phyloP scores from a whole-genome alignment of 2,113 vertebrate genomes.

The Sebastes schlegelii region DNA sequence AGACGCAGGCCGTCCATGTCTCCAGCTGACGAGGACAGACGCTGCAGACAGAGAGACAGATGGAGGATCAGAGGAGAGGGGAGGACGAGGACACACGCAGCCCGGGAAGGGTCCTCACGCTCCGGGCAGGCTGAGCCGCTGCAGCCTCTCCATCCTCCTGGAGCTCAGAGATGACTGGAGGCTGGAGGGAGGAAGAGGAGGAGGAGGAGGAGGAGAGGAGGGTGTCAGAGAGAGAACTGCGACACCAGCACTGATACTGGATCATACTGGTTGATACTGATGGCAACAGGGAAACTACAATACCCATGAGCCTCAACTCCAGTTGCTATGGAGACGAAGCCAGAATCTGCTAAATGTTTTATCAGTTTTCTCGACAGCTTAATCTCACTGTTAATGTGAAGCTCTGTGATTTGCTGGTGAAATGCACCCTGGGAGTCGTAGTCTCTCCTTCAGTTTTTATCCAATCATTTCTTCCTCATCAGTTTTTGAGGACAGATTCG shows the following conservation, averaged over 20 bases:
- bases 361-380: not conserved
- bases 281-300: not conserved
- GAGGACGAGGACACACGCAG: not conserved
- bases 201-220: not conserved
- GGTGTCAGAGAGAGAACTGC: constrained; percentile 18
- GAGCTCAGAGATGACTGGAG: constrained; percentile 35
- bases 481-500: no score
- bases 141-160: constrained; percentile 67
- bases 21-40: not conserved
- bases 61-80: not conserved
- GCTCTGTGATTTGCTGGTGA: not conserved
- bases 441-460: not conserved
- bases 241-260: constrained; percentile 1
- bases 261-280: constrained; percentile 1
- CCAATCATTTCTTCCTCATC: no score
- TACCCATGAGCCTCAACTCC: constrained; percentile 17
- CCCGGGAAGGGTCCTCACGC: constrained; percentile 53
- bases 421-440: constrained; percentile 1
- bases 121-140: constrained; percentile 32
- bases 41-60: constrained; percentile 30
- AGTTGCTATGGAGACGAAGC: constrained; percentile 6
- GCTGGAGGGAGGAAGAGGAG: not conserved
- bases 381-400: not conserved
- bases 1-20: constrained; percentile 79
- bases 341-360: not conserved